These are phyloP conservation scores for Ceyx cyanopectus DNA, from an alignment of 2,113 vertebrate genomes.

Conservation along the genomic window DNA sequence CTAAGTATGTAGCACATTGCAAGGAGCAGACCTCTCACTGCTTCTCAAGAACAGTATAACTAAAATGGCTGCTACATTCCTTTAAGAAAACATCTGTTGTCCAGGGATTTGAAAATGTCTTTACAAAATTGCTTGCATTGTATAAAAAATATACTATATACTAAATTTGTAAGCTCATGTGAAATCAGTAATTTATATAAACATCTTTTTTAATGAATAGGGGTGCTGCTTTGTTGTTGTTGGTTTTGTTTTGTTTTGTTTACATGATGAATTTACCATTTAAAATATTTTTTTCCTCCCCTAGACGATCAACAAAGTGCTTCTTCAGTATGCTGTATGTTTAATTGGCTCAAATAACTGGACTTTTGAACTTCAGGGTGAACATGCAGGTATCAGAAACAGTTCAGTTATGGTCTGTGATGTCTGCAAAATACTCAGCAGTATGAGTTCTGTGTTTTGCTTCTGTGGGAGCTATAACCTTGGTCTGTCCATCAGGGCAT, in stretches of 20 bases:
- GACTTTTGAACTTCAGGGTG: not conserved
- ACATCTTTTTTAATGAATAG: not conserved
- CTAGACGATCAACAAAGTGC: slow-evolving; percentile 60
- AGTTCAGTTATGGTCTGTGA: not conserved
- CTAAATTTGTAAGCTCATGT: not conserved
- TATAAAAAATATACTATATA: not conserved
- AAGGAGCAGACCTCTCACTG: not conserved
- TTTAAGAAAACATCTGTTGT: not conserved
- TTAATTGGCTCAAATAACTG: not conserved
- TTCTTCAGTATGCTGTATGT: not conserved
- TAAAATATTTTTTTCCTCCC: not conserved
- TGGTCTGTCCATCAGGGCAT: fast-evolving
- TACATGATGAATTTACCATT: not conserved
- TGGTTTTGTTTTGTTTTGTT: not conserved
- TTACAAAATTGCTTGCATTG: not conserved
- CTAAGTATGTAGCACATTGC: not conserved
- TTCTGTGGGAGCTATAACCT: not conserved
- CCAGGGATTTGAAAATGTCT: not conserved
- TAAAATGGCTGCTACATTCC: not conserved
- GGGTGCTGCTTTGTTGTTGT: not conserved
- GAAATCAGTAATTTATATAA: not conserved
- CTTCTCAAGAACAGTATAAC: not conserved
- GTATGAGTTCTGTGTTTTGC: not conserved
- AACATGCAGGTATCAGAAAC: not conserved
- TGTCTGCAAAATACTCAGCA: not conserved